Evolutionary conservation across 2,797 vertebrate genomes (phyloP), one percentile per base, ranked within the genome.

Genomic region (Danionella dracula): DNA sequence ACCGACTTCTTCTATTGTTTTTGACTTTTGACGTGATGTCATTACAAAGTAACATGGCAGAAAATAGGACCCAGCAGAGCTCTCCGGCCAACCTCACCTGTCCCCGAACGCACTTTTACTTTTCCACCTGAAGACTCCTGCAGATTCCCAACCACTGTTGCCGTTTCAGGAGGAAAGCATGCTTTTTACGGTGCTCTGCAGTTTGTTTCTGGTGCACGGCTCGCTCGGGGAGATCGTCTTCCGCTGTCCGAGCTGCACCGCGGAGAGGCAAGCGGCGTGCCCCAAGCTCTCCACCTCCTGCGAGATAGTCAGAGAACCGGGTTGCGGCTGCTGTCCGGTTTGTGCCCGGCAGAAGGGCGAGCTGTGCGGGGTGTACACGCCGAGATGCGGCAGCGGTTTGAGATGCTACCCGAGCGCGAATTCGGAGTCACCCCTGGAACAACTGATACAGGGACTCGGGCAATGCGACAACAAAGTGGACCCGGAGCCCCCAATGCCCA

Each of bases 241-340:
- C 82, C 85, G 89, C 71, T 91, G 92, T 71, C 85, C 83, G 16
- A 85, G 86, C 15, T 92, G 91, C 76, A 86, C 83, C 0, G 82
- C 89, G 1, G 91, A 92, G 71, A 86, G 71, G 42, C 77, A 87
- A 59, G 80, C 86, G 35, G 81, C 76, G 4, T 94, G 92, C 59
- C 82, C 86, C 34, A 79, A 70, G 72, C 83, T 82, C 29, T 77
- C 76, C 55, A 68, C 72, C 38, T 61, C 64, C 8, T 96, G 94
- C 77, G 29, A 95, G 81, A 86, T 94, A 27, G 93, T 95, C 72
- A 85, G 95, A 58, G 95, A 95, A 74, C 92, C 94, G 0, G 94
- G 93, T 76, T 97, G 95, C 55, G 95, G 95, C 62, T 97, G 94
- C 89, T 97, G 95, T 81, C 90, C 91, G 0, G 90, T 93, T 69